Evolutionary conservation across 2,113 vertebrate species (phyloP).

Genomic region (Clarias macrocephalus): DNA sequence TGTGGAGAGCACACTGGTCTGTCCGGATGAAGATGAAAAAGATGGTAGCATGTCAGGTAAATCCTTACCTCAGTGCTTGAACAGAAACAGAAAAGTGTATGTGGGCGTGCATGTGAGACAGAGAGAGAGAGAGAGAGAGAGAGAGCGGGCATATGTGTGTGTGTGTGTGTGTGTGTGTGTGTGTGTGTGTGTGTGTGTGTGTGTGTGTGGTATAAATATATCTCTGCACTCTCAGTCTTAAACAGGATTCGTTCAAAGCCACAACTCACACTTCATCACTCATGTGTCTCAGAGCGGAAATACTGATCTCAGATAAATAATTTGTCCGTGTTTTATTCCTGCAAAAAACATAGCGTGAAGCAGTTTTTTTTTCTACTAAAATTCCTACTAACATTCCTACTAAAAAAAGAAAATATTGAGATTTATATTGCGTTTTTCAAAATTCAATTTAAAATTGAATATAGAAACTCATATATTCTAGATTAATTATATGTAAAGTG

Average conservation of each 20-base stretch:
- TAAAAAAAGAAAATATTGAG: no score
- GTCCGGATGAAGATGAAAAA: conserved; percentile 55
- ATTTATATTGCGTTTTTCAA: no score
- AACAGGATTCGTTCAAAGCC: background rate
- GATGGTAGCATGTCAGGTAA: conserved; percentile 66
- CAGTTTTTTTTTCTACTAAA: background rate
- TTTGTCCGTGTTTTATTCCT: background rate
- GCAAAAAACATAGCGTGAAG: background rate
- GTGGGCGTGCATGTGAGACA: background rate
- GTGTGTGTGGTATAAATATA: background rate
- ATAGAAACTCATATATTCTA: no score
- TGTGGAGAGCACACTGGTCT: conserved; percentile 38
- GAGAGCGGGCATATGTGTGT: background rate
- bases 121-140: background rate
- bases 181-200: conserved; percentile 10
- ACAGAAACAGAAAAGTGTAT: background rate
- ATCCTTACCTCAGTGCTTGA: background rate
- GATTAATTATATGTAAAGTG: no score
- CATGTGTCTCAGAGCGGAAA: background rate
- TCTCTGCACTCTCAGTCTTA: background rate
- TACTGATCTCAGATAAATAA: background rate
- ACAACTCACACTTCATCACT: background rate
- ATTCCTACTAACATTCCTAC: no score
- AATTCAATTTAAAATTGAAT: no score
- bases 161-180: background rate